These are phyloP conservation scores for Rotaria magnacalcarata DNA, from an alignment of 2,888 invertebrate genomes.

Conservation along the genomic window DNA sequence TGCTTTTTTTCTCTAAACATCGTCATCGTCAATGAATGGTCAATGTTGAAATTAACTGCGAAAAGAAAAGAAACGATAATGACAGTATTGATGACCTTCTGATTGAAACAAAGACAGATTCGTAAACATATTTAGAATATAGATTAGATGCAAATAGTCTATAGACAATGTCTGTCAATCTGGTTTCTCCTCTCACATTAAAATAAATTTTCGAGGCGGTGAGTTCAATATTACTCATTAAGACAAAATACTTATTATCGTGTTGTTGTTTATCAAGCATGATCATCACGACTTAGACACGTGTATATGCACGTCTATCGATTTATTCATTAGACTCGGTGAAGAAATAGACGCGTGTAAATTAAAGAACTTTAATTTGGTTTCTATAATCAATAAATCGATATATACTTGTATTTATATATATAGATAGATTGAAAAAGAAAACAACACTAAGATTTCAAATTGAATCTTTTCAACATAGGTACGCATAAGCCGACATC, in stretches of 20 bases:
- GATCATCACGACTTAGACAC: constrained; percentile 2
- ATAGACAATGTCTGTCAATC: background rate
- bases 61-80: background rate
- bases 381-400: too few species aligned
- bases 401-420: too few species aligned
- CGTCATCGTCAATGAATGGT: background rate
- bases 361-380: background rate
- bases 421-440: too few species aligned
- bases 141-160: constrained; percentile 4
- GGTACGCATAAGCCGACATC: background rate
- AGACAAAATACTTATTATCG: background rate
- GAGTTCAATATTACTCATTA: background rate
- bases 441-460: background rate
- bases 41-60: background rate
- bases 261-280: constrained; percentile 2
- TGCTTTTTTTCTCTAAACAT: background rate
- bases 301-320: background rate
- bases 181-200: background rate
- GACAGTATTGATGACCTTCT: background rate
- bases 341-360: background rate
- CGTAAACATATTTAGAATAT: constrained; percentile 16
- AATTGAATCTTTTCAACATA: background rate
- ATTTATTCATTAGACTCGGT: background rate
- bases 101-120: background rate
- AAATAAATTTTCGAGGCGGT: background rate